These are phyloP conservation scores for Sphenopsis melanotis DNA, from an alignment of 2,797 vertebrate genomes.

Conservation along the genomic window DNA sequence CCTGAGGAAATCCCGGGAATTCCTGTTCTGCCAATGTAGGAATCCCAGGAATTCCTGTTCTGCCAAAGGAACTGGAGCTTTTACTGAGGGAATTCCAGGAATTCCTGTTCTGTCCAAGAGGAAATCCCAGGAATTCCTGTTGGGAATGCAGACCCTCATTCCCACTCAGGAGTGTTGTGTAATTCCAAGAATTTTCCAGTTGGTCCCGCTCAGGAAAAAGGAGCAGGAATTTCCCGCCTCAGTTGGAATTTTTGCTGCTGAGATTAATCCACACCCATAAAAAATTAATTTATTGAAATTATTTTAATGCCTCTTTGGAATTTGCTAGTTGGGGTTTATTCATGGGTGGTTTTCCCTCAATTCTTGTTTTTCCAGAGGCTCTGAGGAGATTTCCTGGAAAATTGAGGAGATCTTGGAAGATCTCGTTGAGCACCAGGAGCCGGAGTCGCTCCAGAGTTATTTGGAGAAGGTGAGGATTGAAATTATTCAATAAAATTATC, in stretches of 20 bases:
- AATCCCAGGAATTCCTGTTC: accelerated
- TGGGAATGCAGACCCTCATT: neutral
- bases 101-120: neutral
- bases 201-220: neutral
- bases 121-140: neutral
- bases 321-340: neutral
- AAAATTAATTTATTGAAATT: accelerated
- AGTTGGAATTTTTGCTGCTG: neutral
- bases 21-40: too few relatives aligned
- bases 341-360: too few relatives aligned
- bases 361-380: constrained; percentile 25
- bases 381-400: constrained; percentile 22
- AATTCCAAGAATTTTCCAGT: neutral
- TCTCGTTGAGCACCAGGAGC: constrained; percentile 27
- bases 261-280: accelerated
- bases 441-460: constrained; percentile 34
- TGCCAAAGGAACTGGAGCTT: too few relatives aligned
- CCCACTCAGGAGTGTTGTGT: neutral
- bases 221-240: neutral
- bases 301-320: accelerated
- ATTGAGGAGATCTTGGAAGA: constrained; percentile 66
- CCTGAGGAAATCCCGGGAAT: too few relatives aligned
- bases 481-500: neutral
- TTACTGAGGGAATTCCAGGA: neutral
- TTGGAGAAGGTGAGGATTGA: constrained; percentile 36